phyloP scores from a whole-genome alignment of 2,888 invertebrate species.

The Acleris emargana region DNA sequence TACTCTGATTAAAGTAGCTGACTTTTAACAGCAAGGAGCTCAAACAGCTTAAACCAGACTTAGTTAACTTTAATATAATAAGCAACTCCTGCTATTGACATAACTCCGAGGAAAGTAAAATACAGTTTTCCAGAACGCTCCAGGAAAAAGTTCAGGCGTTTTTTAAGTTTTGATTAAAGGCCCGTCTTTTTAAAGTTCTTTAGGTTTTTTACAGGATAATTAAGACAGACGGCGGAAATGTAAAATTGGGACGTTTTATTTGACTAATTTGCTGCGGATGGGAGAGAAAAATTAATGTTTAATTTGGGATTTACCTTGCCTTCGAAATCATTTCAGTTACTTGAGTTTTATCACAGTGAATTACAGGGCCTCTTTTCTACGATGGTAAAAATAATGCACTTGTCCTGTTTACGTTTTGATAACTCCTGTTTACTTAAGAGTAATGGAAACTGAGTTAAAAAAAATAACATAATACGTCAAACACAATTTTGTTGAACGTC shows the following conservation, averaged over 20 bases:
- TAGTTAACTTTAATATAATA: constrained; percentile 16
- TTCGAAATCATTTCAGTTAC: not conserved
- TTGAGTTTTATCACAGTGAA: too few species aligned
- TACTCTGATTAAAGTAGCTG: too few species aligned
- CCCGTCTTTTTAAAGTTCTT: constrained; percentile 11
- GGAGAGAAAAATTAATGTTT: not conserved
- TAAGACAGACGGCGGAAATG: constrained; percentile 11
- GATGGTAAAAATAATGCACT: too few species aligned
- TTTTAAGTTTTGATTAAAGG: constrained; percentile 24
- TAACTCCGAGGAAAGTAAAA: constrained; percentile 6
- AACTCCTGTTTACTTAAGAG: too few species aligned
- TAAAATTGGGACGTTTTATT: constrained; percentile 14
- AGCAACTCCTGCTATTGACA: constrained; percentile 25
- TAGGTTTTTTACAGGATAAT: constrained; percentile 19
- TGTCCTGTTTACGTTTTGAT: too few species aligned
- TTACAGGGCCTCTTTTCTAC: too few species aligned
- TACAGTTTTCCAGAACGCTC: constrained; percentile 14
- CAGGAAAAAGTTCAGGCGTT: constrained; percentile 7
- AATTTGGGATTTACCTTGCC: not conserved
- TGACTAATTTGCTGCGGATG: constrained; percentile 10
- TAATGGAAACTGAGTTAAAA: too few species aligned
- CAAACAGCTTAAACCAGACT: not conserved
- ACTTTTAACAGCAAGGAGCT: not conserved
- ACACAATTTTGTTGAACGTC: too few species aligned
- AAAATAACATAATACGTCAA: too few species aligned